A percentile compares a stretch with the other conserved stretches of the same genome.
Evolutionary conservation across 2,113 vertebrate species (phyloP).

Genomic region (Eidolon helvum): DNA sequence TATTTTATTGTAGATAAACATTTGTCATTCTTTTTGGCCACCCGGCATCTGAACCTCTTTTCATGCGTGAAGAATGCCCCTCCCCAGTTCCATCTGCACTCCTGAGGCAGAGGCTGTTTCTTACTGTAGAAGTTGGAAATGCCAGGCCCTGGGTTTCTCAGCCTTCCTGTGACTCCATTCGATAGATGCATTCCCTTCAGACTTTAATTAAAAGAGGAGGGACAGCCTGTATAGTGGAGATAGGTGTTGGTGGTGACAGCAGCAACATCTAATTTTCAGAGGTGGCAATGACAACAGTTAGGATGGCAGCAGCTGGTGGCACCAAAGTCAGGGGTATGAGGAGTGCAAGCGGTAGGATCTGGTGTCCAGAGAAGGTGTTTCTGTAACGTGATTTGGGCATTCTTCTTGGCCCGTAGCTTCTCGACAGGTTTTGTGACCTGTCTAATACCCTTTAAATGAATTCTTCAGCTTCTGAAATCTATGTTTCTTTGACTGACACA

Average conservation of each 20-base stretch:
- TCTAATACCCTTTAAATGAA: background rate
- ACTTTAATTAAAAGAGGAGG: background rate
- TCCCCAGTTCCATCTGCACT: background rate
- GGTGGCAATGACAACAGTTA: background rate
- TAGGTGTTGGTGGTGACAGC: background rate
- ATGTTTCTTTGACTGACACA: background rate
- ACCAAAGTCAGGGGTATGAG: too few relatives aligned
- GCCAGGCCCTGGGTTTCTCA: background rate
- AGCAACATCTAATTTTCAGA: background rate
- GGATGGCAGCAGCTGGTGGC: background rate
- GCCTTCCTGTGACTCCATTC: background rate
- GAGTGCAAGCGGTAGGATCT: background rate
- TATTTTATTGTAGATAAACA: background rate
- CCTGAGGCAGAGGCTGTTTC: background rate
- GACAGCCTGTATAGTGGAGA: background rate
- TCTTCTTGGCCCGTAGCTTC: background rate
- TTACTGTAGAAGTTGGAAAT: background rate
- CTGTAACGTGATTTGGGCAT: background rate
- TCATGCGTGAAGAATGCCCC: background rate
- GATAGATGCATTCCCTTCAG: background rate
- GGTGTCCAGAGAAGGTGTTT: background rate
- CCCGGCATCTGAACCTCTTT: background rate
- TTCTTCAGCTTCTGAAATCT: conserved; percentile 7
- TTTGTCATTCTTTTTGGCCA: background rate
- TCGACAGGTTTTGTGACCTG: background rate